Evolutionary conservation across 23 tunicate species (phyloP), one percentile per base, ranked within the genome.

Genomic region (Diplosoma virens): DNA sequence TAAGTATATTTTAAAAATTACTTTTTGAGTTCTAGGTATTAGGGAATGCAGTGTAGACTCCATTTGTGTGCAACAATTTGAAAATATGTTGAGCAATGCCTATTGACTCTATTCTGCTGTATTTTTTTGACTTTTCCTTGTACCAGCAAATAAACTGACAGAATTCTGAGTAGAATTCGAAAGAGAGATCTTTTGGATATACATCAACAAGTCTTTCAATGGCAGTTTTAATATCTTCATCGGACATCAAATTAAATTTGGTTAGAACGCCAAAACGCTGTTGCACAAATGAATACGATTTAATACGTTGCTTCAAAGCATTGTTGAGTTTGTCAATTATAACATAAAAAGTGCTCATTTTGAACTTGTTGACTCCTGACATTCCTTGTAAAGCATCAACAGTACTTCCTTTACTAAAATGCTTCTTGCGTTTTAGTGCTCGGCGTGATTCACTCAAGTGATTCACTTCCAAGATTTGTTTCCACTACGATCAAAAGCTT

Each of bases 191-290:
- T 41, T 41, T 41, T 41, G 50, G 50, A 41, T 41, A 41, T 41
- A 41, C 14, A 14, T 41, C 50, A 41, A 41, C 14, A 41, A 41
- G 14, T 41, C 50, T 41, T 41, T 41, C 14, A 7, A 9, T 41
- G 50, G 50, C 50, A 41, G 14, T 41, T 41, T 41, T 41, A 41
- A 41, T 41, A 41, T 41, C 11, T 41, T 41, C 50, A 41, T 41
- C 50, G 50, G 50, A 16, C 63, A 55, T 55, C 63, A 25, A 55
- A 55, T 55, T 20, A 55, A 55, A 11, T 55, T 55, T 25, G 63
- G 63, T 55, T 20, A 55, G 63, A 55, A 55, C 63, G 24, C 63
- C 63, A 55, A 55, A 55, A 55, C 63, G 63, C 63, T 55, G 63
- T 16, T 55, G 63, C 63, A 55, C 21, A 55, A 55, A 55, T 55